Percentiles rank a stretch among this genome's conserved stretches.
Conservation (phyloP, 2,113 vertebrate species). For the Sphyrna mokarran region DNA sequence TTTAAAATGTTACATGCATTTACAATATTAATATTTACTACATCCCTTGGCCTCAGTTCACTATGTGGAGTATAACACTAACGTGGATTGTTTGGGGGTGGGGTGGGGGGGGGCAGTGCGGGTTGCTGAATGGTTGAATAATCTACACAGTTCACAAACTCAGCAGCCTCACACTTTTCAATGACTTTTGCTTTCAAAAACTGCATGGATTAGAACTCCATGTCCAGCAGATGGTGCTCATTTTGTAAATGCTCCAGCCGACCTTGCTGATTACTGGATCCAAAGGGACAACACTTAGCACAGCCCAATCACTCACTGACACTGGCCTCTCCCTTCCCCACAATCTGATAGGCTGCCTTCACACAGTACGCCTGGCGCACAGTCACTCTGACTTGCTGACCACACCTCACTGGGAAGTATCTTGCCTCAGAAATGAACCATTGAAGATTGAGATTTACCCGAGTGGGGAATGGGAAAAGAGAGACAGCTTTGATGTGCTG, state of each 20-base stretch:
- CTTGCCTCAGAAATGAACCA: neutral
- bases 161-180: neutral
- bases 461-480: too few species aligned
- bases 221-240: conserved; percentile 33
- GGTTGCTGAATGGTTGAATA: too few species aligned
- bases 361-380: too few species aligned
- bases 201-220: neutral
- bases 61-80: neutral
- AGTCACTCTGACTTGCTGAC: neutral
- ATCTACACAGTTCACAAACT: too few species aligned
- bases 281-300: neutral
- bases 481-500: too few species aligned
- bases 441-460: neutral
- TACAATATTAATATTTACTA: neutral
- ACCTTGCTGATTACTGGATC: neutral
- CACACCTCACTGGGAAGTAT: neutral
- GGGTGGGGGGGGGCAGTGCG: too few species aligned
- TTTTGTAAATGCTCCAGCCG: neutral
- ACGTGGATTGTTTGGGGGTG: neutral
- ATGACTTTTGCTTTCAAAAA: neutral
- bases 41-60: neutral
- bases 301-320: neutral
- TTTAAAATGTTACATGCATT: neutral
- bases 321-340: neutral
- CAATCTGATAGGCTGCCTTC: neutral